A percentile compares a stretch with the other conserved stretches of the same genome.
phyloP scores from a whole-genome alignment of 2,888 invertebrate genomes.

The Drosophila incognita region DNA sequence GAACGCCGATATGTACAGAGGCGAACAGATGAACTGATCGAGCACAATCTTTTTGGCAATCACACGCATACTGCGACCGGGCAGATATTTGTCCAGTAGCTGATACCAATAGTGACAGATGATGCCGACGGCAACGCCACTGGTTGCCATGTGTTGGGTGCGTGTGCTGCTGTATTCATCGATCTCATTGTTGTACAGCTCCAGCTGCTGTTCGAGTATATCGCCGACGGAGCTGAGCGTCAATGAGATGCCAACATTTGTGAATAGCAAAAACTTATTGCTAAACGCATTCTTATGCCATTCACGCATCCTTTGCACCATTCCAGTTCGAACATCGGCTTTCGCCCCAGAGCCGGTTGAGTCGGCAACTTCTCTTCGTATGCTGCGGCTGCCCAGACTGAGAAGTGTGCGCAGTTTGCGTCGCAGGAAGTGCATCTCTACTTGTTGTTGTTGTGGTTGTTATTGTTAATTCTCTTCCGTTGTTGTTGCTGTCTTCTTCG shows the following conservation, averaged over 20 bases:
- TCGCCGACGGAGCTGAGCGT: constrained; percentile 92
- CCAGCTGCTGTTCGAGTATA: constrained; percentile 91
- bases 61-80: constrained; percentile 88
- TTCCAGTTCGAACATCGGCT: constrained; percentile 4
- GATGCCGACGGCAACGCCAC: constrained; percentile 91
- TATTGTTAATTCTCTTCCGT: neutral
- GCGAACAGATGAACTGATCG: constrained; percentile 94
- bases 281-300: constrained; percentile 86
- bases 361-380: constrained; percentile 28
- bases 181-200: constrained; percentile 87
- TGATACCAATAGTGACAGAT: constrained; percentile 95
- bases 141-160: constrained; percentile 91
- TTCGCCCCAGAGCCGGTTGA: constrained; percentile 15
- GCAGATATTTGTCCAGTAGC: constrained; percentile 89
- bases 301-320: constrained; percentile 64
- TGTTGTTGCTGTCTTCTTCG: neutral
- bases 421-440: constrained; percentile 57
- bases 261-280: constrained; percentile 89
- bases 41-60: constrained; percentile 91
- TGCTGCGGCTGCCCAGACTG: constrained; percentile 29
- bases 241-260: constrained; percentile 92
- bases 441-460: neutral
- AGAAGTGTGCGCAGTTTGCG: constrained; percentile 43
- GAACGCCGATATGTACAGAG: constrained; percentile 91
- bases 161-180: constrained; percentile 87